phyloP scores from a whole-genome alignment of 1,140 invertebrate species.

The Mesaphorura yosii region DNA sequence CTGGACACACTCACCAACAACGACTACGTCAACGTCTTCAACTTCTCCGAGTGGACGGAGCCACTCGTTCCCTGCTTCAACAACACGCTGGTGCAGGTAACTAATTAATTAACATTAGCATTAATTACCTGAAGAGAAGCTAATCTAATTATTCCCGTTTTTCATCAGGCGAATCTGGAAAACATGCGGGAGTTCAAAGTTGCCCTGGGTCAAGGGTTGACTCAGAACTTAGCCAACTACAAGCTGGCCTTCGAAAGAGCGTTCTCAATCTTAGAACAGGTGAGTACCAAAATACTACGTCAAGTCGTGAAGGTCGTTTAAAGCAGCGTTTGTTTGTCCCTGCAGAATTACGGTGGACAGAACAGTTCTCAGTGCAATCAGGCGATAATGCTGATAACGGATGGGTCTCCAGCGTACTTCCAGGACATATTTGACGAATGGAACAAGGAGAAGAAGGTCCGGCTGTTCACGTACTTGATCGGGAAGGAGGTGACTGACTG shows the following conservation, averaged over 20 bases:
- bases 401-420: conserved; percentile 88
- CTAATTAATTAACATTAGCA: too few relatives aligned
- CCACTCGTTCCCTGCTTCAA: conserved; percentile 69
- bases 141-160: not conserved
- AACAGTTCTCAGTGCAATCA: conserved; percentile 84
- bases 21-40: conserved; percentile 89
- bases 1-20: conserved; percentile 94
- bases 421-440: conserved; percentile 74
- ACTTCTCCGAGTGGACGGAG: conserved; percentile 52
- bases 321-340: too few relatives aligned
- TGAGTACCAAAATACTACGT: too few relatives aligned
- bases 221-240: conserved; percentile 88
- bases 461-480: conserved; percentile 96
- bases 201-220: conserved; percentile 53
- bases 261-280: conserved; percentile 69
- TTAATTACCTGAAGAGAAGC: too few relatives aligned
- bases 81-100: conserved; percentile 66
- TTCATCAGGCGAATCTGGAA: conserved; percentile 62
- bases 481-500: conserved; percentile 87
- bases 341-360: conserved; percentile 42
- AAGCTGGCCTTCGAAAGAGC: conserved; percentile 75
- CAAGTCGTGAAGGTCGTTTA: too few relatives aligned
- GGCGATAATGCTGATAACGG: conserved; percentile 96
- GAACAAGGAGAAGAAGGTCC: conserved; percentile 41
- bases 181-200: conserved; percentile 70